Base-by-base conservation (phyloP, 2,888 invertebrate genomes). In the Agrochola lota region DNA sequence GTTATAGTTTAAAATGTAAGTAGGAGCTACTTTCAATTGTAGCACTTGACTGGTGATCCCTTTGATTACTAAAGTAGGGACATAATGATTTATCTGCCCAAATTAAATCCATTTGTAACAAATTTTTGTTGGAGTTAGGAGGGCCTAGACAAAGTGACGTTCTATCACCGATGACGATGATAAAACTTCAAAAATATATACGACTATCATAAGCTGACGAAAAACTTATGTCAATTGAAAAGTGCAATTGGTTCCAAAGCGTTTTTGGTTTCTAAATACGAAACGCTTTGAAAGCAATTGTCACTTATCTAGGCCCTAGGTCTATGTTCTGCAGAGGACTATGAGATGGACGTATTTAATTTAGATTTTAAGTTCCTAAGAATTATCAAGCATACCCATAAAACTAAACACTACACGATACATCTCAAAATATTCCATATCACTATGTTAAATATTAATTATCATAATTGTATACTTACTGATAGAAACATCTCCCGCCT, bases 401-500 rank as follows among this genome's bases (percentile, higher is more conserved):
- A 35, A 60, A 64, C 23, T 46, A 60, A 69, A 71, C 23, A 20
- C 3, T 46, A 43, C 5, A 23, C 6, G 12, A 17, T 11, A 3
- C 30, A 30, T 9, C 5, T 60, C 15, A 68, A 76, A 85, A 85
- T 73, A 80, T 77, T 71, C 52, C 74, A 71, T 75, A 79, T 77
- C 59, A 70, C 60, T 78, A 62, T 67, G 63, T 70, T 67, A 79
- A 76, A 77, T 78, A 73, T 67, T 76, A 74, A 74, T n/a, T 69
- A 68, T 62, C 67, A 55, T 43, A 66, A 73, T 74, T 87, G 85
- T 87, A 70, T 71, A 81, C 85, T 78, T 85, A 69, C 69, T 83
- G 87, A 88, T 88, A 88, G 30, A 71, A 60, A 69, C 43, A 73
- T 80, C 35, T 46, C 59, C 67, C 67, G 60, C 60, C 68, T 81